Conservation (phyloP, 2,888 invertebrate species). For the Megalurothrips usitatus region DNA sequence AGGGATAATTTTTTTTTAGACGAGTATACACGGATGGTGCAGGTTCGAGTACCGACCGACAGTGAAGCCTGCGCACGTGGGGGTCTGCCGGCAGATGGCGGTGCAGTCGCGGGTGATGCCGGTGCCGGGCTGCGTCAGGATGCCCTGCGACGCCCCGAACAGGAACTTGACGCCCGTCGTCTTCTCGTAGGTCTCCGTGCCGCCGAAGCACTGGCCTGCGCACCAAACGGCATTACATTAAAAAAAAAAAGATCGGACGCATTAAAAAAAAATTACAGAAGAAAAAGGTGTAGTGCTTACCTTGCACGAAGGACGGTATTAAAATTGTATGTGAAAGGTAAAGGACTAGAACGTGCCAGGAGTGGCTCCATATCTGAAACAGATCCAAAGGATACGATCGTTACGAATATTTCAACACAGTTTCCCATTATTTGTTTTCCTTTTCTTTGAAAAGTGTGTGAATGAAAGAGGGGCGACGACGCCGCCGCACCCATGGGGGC, state of each 20-base stretch:
- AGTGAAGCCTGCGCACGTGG: constrained; percentile 44
- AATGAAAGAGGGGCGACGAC: too few relatives aligned
- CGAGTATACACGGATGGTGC: too few relatives aligned
- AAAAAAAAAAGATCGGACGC: neutral
- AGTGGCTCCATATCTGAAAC: constrained; percentile 23
- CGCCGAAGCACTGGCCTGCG: constrained; percentile 47
- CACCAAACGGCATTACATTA: neutral
- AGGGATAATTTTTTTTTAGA: too few relatives aligned
- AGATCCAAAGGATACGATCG: too few relatives aligned
- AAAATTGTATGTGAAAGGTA: neutral
- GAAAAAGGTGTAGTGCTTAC: too few relatives aligned
- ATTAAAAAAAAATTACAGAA: too few relatives aligned
- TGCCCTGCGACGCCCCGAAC: constrained; percentile 43
- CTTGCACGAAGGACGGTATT: neutral
- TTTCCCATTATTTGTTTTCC: too few relatives aligned
- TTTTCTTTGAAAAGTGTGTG: too few relatives aligned
- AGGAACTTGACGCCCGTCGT: constrained; percentile 44
- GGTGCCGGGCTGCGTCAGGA: constrained; percentile 45
- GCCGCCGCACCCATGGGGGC: too few relatives aligned
- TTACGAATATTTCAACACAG: too few relatives aligned
- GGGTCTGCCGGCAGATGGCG: constrained; percentile 46
- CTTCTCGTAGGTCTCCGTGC: constrained; percentile 48
- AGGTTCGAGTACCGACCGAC: constrained; percentile 41
- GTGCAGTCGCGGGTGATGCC: constrained; percentile 48
- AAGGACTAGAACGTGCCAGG: constrained; percentile 4